A percentile compares a stretch with the other conserved stretches of the same genome.
Conservation (phyloP, 2,797 vertebrate genomes). For the Vespertilio murinus region DNA sequence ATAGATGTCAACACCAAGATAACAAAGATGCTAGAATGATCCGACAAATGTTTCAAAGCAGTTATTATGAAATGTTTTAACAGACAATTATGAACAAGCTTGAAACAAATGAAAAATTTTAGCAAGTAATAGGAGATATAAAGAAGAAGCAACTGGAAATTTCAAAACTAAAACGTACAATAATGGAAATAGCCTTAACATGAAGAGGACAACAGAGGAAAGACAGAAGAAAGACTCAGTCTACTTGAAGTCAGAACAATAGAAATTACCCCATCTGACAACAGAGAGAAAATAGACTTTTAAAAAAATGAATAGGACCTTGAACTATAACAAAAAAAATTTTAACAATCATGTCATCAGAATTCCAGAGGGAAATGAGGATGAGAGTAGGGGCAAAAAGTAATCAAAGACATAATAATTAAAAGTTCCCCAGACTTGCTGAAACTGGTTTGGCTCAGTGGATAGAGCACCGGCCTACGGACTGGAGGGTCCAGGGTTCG, state of each 20-base stretch:
- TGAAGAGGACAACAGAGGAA: not conserved
- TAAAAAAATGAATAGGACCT: not conserved
- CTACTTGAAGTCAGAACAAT: not conserved
- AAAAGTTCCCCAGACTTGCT: too few species aligned
- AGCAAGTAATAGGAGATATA: conserved; percentile 5
- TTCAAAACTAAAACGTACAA: not conserved
- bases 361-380: not conserved
- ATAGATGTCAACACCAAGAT: not conserved
- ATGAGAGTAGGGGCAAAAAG: not conserved
- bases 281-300: not conserved
- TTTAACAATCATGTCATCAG: not conserved
- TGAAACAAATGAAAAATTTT: not conserved
- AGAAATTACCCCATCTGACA: not conserved
- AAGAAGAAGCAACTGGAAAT: not conserved
- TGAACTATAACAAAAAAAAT: not conserved
- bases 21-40: not conserved
- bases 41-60: not conserved
- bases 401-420: not conserved
- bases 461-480: too few species aligned
- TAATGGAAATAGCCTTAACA: not conserved
- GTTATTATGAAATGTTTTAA: not conserved
- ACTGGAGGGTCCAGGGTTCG: too few species aligned
- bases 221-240: conserved; percentile 1
- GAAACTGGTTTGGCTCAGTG: too few species aligned
- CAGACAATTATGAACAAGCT: not conserved